Percentiles rank a stretch among this genome's conserved stretches.
Evolutionary conservation across 1,140 invertebrate genomes (phyloP).

Genomic region (Solenopsis fugax): DNA sequence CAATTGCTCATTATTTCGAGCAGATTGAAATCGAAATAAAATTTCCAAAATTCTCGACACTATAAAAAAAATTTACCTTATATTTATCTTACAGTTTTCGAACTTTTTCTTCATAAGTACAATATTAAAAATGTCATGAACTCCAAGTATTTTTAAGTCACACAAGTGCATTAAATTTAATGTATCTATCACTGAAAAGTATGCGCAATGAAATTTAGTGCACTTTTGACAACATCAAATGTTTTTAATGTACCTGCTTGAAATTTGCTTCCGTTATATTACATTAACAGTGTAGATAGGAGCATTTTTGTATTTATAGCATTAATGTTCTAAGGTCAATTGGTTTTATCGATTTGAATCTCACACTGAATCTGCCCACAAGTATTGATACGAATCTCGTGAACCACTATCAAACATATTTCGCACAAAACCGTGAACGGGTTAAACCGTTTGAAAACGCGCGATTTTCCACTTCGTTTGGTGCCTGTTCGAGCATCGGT

Average conservation of each 20-base stretch:
- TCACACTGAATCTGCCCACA: not conserved
- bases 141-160: no score
- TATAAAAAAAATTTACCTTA: not conserved
- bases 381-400: not conserved
- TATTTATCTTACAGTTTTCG: not conserved
- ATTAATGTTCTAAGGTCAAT: not conserved
- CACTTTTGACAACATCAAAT: no score
- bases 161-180: no score
- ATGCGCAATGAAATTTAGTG: no score
- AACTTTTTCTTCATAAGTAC: no score
- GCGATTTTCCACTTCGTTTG: slow-evolving; percentile 50
- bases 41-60: not conserved
- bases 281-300: not conserved
- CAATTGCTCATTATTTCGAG: not conserved
- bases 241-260: no score
- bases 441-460: slow-evolving; percentile 40
- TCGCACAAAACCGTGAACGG: not conserved
- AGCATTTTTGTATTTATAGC: not conserved
- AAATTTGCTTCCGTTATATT: no score
- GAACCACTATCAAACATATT: not conserved
- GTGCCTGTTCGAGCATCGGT: slow-evolving; percentile 37
- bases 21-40: not conserved
- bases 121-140: no score
- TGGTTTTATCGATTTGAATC: not conserved
- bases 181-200: no score